Base-by-base conservation (phyloP, 2,797 vertebrate species). In the Florisuga fusca region DNA sequence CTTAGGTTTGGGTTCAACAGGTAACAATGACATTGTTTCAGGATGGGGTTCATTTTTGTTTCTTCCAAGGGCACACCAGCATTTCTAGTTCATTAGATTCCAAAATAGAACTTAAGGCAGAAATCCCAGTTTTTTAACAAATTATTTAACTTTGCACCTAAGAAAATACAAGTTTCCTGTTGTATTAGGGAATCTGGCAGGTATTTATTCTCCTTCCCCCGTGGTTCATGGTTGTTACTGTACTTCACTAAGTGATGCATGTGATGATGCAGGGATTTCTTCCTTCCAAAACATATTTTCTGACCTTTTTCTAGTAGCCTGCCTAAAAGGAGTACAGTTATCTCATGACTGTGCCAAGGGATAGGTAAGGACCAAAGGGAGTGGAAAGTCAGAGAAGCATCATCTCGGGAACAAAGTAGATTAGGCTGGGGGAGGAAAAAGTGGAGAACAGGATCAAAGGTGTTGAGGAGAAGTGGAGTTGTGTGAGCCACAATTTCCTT, bases 61-160 rank as follows among this genome's bases (percentile, higher is more conserved):
- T 74, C 58, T 84, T 91, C 34, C 36, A 29, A 29, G 26, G 43
- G 57, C 83, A 46, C 10, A 33, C 12, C 7, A 26, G 36, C 20
- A 29, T 91, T 94, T 88, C 45, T 88, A 67, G 38, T 48, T 86
- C 38, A 34, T 84, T 64, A 75, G 64, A 31, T 63, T 88, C 80
- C 66, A 68, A 84, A 93, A 53, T 18, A 90, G 54, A 23, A 63
- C 79, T 81, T 84, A 12, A 54, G 66, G 36, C 38, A 84, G 80
- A 75, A 94, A 90, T 94, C 80, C 54, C 27, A n/a, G 7, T 14
- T 88, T 91, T 63, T 63, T 87, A 67, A 68, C 71, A 75, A 64
- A 66, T 57, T 75, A 33, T 89, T 94, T 89, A 46, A 84, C 55
- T 62, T 84, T 63, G 75, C 11, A 31, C 41, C 51, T 64, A 57